Base-by-base conservation (phyloP, 2,888 invertebrate genomes). In the Brachyptera risi region DNA sequence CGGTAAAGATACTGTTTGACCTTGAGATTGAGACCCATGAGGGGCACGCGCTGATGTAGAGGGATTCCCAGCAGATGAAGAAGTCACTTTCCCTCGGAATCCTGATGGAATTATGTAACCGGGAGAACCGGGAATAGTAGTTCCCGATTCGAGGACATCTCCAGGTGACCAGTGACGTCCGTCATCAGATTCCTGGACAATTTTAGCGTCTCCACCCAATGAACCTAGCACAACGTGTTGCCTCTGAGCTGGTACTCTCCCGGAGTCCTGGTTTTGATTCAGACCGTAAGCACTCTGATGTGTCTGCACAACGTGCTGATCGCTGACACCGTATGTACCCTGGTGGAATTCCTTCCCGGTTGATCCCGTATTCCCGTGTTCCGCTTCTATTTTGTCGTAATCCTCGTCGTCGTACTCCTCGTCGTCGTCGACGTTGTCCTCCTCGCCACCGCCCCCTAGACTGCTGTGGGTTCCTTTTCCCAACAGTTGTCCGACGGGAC, bases 101-200 rank as follows among this genome's bases (percentile, higher is more conserved):
- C 91, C 84, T 63, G 80, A 71, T 61, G 90, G 84, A 73, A 92
- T 80, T 67, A 80, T 80, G 73, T 86, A 83, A 58, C 85, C 82
- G 62, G 84, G 79, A 67, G 84, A 79, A 60, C 90, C 83, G 56
- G 88, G 83, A 67, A 92, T 72, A 61, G 80, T 73, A 68, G 86
- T 80, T 13, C 87, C 88, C 1, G 87, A 82, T 70, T 84, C 82
- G 62, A 87, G 78, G 23, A 84, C 73, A 70, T 79, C 81, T 51
- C 80, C 81, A 67, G 61, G 35, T n/a, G 44, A 42, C 27, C 49
- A 44, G 19, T 21, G 44, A 7, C 56, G 19, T 7, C 79, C 76
- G 56, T 71, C 74, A 67, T 68, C 71, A 74, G 79, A 79, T 68
- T 79, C 81, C 72, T 85, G 85, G 38, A 79, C 79, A n/a, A 86